Conservation (phyloP, 2,888 invertebrate genomes). For the Gymnosoma rotundatum region DNA sequence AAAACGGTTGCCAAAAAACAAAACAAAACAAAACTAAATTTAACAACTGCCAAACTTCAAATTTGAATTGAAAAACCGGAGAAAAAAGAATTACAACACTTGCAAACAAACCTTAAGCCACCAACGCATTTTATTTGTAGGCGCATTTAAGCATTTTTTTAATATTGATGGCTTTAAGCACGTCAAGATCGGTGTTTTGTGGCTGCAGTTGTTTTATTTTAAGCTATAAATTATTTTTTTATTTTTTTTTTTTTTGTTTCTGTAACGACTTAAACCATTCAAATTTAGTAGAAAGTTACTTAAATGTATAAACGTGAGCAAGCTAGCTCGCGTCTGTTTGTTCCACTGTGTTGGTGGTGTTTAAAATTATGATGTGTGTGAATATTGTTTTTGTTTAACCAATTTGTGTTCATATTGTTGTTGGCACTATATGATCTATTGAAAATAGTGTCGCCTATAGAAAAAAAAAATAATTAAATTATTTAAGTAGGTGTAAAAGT, state of each 20-base stretch:
- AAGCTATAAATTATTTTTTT: constrained; percentile 58
- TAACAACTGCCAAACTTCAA: constrained; percentile 39
- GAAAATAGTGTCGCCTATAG: constrained; percentile 55
- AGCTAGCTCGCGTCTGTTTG: constrained; percentile 34
- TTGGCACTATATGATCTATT: constrained; percentile 41
- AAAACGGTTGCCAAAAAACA: constrained; percentile 64
- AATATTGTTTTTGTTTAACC: constrained; percentile 36
- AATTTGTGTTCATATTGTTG: constrained; percentile 17
- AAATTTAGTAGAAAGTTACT: constrained; percentile 61
- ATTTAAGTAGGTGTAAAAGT: constrained; percentile 65
- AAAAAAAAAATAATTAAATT: constrained; percentile 49
- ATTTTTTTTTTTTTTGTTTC: neutral
- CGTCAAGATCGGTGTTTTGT: constrained; percentile 48
- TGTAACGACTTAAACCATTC: constrained; percentile 40
- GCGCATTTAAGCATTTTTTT: constrained; percentile 54
- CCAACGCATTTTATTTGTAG: constrained; percentile 69
- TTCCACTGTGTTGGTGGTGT: constrained; percentile 64
- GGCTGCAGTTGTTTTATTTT: constrained; percentile 41
- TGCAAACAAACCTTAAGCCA: constrained; percentile 58
- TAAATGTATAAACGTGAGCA: constrained; percentile 16
- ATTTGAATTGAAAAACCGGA: constrained; percentile 12
- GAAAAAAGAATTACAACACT: constrained; percentile 7
- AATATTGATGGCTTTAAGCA: constrained; percentile 65
- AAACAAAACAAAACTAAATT: constrained; percentile 22
- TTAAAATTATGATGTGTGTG: constrained; percentile 65